phyloP scores from a whole-genome alignment of 2,888 invertebrate genomes.

The Phaedon cochleariae region DNA sequence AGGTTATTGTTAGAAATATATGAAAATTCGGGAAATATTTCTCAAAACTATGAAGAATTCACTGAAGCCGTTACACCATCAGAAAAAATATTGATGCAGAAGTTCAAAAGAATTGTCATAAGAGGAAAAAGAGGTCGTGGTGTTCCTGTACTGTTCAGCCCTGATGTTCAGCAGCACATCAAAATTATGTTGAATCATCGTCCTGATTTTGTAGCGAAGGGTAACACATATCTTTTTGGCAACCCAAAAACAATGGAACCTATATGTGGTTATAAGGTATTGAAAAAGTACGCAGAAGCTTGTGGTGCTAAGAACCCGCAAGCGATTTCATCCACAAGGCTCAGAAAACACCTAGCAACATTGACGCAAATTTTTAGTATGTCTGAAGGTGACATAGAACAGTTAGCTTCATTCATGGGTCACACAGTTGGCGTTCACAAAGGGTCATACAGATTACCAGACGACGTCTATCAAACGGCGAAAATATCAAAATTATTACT shows the following conservation, averaged over 20 bases:
- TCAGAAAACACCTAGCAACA: constrained; percentile 44
- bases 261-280: constrained; percentile 42
- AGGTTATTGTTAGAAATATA: constrained; percentile 26
- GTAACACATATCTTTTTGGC: constrained; percentile 32
- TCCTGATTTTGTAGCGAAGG: constrained; percentile 14
- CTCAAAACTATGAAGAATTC: constrained; percentile 35
- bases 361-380: constrained; percentile 40
- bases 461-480: constrained; percentile 26
- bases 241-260: constrained; percentile 21
- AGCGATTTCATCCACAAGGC: constrained; percentile 34
- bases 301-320: constrained; percentile 41
- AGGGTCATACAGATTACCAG: constrained; percentile 28
- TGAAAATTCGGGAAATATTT: neutral
- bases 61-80: constrained; percentile 5
- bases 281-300: constrained; percentile 34
- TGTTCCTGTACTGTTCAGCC: constrained; percentile 34
- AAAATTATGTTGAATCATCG: constrained; percentile 37
- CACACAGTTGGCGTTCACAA: constrained; percentile 38
- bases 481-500: constrained; percentile 24
- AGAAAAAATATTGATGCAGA: constrained; percentile 23
- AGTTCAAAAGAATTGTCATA: constrained; percentile 29
- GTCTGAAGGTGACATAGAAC: constrained; percentile 39
- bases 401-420: constrained; percentile 42
- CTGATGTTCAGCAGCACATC: constrained; percentile 29
- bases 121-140: constrained; percentile 29